A percentile compares a stretch with the other conserved stretches of the same genome.
Evolutionary conservation across 2,113 vertebrate species (phyloP).

Genomic region (Leucosticte australis): DNA sequence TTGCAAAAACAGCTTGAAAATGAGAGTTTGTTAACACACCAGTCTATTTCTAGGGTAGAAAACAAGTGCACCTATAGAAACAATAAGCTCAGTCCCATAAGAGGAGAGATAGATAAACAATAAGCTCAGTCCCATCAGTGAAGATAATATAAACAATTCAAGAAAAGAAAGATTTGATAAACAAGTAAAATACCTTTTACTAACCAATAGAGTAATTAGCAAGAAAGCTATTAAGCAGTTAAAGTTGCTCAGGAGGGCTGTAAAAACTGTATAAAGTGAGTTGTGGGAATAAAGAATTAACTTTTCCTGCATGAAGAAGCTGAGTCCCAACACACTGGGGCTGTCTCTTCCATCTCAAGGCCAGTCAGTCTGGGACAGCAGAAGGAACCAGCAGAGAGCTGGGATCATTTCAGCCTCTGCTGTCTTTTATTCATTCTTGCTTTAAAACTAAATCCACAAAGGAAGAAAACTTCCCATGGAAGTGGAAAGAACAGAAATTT

Average conservation of each 20-base stretch:
- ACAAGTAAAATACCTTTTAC: background rate
- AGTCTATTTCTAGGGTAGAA: background rate
- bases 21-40: background rate
- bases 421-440: background rate
- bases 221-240: background rate
- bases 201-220: background rate
- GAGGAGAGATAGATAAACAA: background rate
- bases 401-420: background rate
- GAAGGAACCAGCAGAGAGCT: background rate
- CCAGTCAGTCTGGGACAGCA: background rate
- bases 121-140: background rate
- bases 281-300: background rate
- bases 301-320: background rate
- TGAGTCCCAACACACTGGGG: background rate
- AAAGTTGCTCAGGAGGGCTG: background rate
- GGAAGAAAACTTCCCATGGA: background rate
- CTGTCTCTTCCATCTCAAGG: background rate
- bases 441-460: background rate
- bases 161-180: background rate
- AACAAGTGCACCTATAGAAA: background rate
- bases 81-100: background rate
- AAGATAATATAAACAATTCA: background rate
- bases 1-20: background rate
- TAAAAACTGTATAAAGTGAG: background rate
- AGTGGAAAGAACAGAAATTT: background rate